Base-by-base conservation (phyloP, 2,888 invertebrate genomes). In the Kuschelorhynchus macadamiae region DNA sequence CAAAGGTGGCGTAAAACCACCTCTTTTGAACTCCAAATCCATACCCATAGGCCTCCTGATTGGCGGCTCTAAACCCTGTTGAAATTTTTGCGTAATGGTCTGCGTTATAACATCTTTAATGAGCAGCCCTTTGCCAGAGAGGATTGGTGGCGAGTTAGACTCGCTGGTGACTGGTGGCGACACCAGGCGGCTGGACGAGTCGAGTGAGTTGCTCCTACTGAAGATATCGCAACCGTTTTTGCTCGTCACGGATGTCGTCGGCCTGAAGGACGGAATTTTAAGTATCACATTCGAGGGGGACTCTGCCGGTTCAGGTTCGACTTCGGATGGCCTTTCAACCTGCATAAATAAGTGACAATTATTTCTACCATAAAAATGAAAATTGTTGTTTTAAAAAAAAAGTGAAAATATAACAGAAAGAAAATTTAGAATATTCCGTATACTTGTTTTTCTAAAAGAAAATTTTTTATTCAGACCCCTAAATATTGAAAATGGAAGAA, bases 191-290 rank as follows among this genome's bases (percentile, higher is more conserved):
- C 76, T 73, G 21, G 78, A 70, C 44, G 78, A 77, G 61, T 75
- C 79, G 47, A 75, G 63, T 25, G 77, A 72, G 64, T 71, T 75
- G 71, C 84, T 82, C 17, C 65, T 42, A 39, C 18, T 60, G 30
- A 70, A 67, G 7, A 84, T 79, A 75, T 85, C 85, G 67, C 85
- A 85, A 74, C 86, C 85, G 74, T 86, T 86, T 77, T 83, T 86
- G 71, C 81, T 83, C 72, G 76, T 72, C 20, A 47, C 47, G 20
- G 66, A 33, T 64, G 81, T 77, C 65, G 81, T 79, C 76, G 94
- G 93, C 84, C 90, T 91, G 86, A 93, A 95, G 88, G 95, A 95
- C 88, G 96, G 96, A 89, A 96, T 94, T 87, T 94, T 94, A 80
- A 96, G 90, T 85, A 95, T 94, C 85, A 94, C 92, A 77, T 88